Conservation (phyloP, 2,113 vertebrate species). For the Pseudopodoces humilis region DNA sequence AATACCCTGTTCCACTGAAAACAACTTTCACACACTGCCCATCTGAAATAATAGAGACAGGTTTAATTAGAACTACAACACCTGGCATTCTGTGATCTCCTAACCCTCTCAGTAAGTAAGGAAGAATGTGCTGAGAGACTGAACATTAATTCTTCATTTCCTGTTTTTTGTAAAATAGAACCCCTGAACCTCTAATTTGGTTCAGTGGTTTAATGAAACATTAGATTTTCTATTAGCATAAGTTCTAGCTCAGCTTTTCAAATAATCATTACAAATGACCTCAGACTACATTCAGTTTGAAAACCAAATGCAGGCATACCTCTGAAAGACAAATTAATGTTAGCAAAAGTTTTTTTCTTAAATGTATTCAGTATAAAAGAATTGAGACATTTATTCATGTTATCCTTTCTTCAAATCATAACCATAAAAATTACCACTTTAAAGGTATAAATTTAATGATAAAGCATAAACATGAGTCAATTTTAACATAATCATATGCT, state of each 20-base stretch:
- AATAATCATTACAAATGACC: not conserved
- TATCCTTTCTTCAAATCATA: not conserved
- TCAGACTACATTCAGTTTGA: not conserved
- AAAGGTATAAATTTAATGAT: not conserved
- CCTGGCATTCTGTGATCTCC: not conserved
- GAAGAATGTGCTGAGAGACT: not conserved
- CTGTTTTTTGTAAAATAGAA: not conserved
- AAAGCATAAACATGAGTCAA: not conserved
- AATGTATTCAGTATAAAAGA: not conserved
- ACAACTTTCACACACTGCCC: not conserved
- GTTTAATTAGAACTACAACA: not conserved
- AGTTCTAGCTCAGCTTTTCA: not conserved
- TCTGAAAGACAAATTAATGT: not conserved
- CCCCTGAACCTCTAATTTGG: not conserved
- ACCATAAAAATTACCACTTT: not conserved
- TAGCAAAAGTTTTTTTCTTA: not conserved
- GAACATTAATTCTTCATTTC: not conserved
- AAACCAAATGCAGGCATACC: not conserved
- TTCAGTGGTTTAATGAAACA: not conserved
- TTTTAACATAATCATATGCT: not conserved
- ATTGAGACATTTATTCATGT: not conserved
- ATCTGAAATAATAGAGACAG: not conserved
- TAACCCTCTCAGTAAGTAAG: not conserved
- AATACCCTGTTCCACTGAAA: not conserved
- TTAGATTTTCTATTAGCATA: not conserved